Conservation (phyloP, 2,797 vertebrate genomes). For the Podargus strigoides region DNA sequence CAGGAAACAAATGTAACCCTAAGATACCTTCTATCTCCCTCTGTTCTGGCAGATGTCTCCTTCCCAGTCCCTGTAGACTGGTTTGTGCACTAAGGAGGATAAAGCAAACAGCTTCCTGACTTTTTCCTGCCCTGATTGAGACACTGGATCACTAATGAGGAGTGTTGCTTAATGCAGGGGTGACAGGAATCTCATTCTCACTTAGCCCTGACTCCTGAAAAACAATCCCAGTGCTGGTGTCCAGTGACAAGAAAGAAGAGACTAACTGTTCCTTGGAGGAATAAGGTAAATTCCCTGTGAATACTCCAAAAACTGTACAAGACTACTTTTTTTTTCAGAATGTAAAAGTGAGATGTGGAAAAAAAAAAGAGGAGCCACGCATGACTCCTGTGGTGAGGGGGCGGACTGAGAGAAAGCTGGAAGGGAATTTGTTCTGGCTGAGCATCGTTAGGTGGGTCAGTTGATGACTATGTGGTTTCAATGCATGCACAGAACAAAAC, state of each 20-base stretch:
- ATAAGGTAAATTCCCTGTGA: background rate
- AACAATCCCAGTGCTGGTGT: background rate
- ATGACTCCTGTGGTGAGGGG: background rate
- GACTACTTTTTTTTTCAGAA: background rate
- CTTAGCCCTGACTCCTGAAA: background rate
- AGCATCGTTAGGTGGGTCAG: background rate
- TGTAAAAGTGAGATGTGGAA: background rate
- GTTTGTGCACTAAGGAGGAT: background rate
- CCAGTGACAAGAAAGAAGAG: background rate
- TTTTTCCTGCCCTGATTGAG: background rate
- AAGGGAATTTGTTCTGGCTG: background rate
- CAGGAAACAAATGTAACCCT: conserved; percentile 19
- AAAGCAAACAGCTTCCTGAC: background rate
- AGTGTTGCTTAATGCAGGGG: background rate
- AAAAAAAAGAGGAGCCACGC: background rate
- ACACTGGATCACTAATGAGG: background rate
- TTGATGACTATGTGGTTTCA: background rate
- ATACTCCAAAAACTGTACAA: background rate
- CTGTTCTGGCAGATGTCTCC: background rate
- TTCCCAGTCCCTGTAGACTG: background rate
- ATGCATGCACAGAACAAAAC: background rate
- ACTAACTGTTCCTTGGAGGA: background rate
- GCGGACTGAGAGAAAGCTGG: background rate
- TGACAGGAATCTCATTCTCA: background rate
- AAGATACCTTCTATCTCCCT: conserved; percentile 2